A percentile compares a stretch with the other conserved stretches of the same genome.
phyloP scores from a whole-genome alignment of 2,113 vertebrate genomes.

The Elephantulus edwardii region DNA sequence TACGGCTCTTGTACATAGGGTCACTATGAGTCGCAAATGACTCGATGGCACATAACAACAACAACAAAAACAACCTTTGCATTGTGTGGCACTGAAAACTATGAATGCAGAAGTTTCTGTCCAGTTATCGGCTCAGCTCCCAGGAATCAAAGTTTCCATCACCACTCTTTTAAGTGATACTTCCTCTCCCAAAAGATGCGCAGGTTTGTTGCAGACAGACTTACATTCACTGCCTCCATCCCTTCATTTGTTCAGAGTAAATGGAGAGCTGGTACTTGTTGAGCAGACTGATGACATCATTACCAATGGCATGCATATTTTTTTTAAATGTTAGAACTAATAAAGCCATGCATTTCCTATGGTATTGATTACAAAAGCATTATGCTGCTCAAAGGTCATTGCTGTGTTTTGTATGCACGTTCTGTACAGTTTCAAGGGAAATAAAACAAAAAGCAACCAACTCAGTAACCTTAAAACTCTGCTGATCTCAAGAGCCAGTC shows the following conservation, averaged over 20 bases:
- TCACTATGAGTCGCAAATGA: too few species aligned
- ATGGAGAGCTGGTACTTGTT: background rate
- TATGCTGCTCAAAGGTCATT: slow-evolving; percentile 59
- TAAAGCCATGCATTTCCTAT: slow-evolving; percentile 51
- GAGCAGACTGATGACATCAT: background rate
- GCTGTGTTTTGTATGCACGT: slow-evolving; percentile 30
- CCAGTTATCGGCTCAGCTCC: slow-evolving; percentile 18
- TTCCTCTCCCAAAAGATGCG: background rate
- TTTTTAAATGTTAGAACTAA: slow-evolving; percentile 47
- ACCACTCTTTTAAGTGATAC: background rate
- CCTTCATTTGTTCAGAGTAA: background rate
- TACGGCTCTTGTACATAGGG: too few species aligned
- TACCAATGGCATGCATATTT: background rate
- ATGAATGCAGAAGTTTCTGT: background rate
- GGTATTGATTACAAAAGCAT: slow-evolving; percentile 59
- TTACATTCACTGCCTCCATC: background rate
- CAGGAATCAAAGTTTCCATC: background rate
- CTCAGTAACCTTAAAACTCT: slow-evolving; percentile 29
- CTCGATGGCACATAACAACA: too few species aligned
- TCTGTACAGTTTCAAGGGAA: slow-evolving; percentile 32
- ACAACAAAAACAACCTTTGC: too few species aligned
- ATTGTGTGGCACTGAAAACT: slow-evolving; percentile 43
- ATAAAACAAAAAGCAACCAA: slow-evolving; percentile 54
- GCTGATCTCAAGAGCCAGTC: slow-evolving; percentile 24
- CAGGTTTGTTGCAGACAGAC: background rate